Evolutionary conservation across 2,797 vertebrate species (phyloP).

Genomic region (Enteromius trimaculatus): DNA sequence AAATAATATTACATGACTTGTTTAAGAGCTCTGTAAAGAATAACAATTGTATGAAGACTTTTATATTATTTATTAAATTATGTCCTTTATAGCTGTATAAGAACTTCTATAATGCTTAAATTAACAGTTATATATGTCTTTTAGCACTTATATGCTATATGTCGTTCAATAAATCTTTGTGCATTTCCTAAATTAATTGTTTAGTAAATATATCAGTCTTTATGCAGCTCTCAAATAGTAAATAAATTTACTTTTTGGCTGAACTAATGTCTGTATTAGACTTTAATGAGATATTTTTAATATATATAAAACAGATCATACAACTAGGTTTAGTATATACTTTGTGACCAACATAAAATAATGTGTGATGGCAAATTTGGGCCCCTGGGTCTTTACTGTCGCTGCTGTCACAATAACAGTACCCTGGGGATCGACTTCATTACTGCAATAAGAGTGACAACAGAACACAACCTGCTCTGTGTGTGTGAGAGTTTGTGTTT

Average conservation of each 20-base stretch:
- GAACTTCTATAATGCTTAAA: background rate
- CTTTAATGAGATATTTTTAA: background rate
- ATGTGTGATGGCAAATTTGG: constrained; percentile 40
- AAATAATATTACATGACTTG: background rate
- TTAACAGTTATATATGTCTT: background rate
- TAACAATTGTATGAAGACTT: too few species aligned
- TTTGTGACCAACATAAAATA: constrained; percentile 35
- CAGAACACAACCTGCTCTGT: constrained; percentile 63
- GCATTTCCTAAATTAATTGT: background rate
- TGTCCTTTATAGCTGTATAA: background rate
- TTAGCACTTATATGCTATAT: too few species aligned
- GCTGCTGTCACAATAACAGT: constrained; percentile 64
- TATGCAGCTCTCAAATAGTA: background rate
- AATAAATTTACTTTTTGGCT: background rate
- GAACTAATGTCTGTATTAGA: background rate
- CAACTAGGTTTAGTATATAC: background rate
- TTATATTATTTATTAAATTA: too few species aligned
- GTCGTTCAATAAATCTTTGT: background rate
- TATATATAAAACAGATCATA: background rate
- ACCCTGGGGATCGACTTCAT: constrained; percentile 67
- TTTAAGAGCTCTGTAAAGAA: background rate
- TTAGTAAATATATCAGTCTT: background rate
- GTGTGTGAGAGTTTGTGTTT: constrained; percentile 22
- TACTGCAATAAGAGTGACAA: constrained; percentile 54
- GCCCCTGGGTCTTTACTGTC: constrained; percentile 52